Base-by-base conservation (phyloP, 2,113 vertebrate genomes). In the Toxotes jaculatrix region DNA sequence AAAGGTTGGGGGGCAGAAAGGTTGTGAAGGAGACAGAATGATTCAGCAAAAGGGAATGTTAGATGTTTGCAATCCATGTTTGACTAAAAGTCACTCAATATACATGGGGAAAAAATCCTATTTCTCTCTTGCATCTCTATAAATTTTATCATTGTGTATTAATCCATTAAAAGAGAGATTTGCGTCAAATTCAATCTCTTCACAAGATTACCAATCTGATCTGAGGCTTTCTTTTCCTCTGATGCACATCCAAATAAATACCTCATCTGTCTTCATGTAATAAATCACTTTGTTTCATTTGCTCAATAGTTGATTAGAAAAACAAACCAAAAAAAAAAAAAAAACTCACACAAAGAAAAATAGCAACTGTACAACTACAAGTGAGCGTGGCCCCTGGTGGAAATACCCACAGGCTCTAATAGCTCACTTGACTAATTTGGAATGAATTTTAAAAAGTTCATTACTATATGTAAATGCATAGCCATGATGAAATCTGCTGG, bases 401-500 rank as follows among this genome's bases (percentile, higher is more conserved):
- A 90, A 86, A 86, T 61, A 83, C 88, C 89, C 90, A 90, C 68
- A 87, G 89, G 86, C 89, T 85, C 71, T 85, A 91, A 90, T 77
- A 87, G 77, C 90, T 91, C 88, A 89, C 90, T 91, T 91, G 91
- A 91, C 85, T 92, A 92, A 93, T 94, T 91, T 88, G 63, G 64
- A 89, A 87, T 88, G 87, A 82, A 92, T 92, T 89, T 88, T 72
- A 77, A 89, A 92, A 94, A 93, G 90, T 94, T 93, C 89, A 94
- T 95, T 93, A 94, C 74, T 89, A 91, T 94, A 94, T 94, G 95
- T 92, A 90, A 95, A 94, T 94, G 91, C 86, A 88, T 69, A 76
- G 86, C 74, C 82, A 83, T 27, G 43, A 70, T 49, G 73, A 83
- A 94, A 94, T 91, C 84, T 94, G 95, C 94, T 75, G 73, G 73